Conservation (phyloP, 2,113 vertebrate genomes). For the Takifugu bimaculatus region DNA sequence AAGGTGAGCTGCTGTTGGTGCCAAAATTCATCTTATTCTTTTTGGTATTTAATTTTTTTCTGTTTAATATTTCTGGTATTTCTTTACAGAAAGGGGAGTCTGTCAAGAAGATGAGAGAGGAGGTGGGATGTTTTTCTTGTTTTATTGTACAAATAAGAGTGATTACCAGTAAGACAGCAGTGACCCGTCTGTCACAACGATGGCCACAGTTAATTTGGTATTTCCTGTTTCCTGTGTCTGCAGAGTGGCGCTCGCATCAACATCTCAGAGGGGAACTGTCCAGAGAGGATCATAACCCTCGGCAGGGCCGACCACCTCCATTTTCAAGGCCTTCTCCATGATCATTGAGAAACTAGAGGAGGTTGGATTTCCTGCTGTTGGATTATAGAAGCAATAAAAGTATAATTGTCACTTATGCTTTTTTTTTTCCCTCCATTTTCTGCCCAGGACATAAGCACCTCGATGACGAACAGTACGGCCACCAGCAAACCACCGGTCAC, state of each 20-base stretch:
- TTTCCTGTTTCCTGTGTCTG: conserved; percentile 12
- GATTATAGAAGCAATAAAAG: accelerated
- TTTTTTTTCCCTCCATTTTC: background rate
- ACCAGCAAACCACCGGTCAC: conserved; percentile 97
- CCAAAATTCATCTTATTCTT: background rate
- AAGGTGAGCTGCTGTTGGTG: conserved; percentile 66
- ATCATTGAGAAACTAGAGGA: conserved; percentile 99
- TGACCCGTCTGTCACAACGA: conserved; percentile 3
- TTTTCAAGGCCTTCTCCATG: conserved; percentile 99
- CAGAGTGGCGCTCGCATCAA: conserved; percentile 97
- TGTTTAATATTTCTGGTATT: conserved; percentile 5
- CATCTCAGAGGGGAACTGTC: conserved; percentile 98
- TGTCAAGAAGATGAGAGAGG: conserved; percentile 98
- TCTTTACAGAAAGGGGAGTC: conserved; percentile 91
- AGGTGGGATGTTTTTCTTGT: conserved; percentile 72
- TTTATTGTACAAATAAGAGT: background rate
- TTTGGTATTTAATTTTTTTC: conserved; percentile 5
- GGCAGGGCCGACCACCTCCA: conserved; percentile 95
- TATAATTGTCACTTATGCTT: background rate
- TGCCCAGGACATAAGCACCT: conserved; percentile 92
- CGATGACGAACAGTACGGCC: conserved; percentile 98
- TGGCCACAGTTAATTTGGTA: background rate
- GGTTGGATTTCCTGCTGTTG: conserved; percentile 67
- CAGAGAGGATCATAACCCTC: conserved; percentile 97
- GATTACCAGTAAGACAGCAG: background rate